Conservation (phyloP, 1,140 invertebrate species). For the Diorhabda carinulata region DNA sequence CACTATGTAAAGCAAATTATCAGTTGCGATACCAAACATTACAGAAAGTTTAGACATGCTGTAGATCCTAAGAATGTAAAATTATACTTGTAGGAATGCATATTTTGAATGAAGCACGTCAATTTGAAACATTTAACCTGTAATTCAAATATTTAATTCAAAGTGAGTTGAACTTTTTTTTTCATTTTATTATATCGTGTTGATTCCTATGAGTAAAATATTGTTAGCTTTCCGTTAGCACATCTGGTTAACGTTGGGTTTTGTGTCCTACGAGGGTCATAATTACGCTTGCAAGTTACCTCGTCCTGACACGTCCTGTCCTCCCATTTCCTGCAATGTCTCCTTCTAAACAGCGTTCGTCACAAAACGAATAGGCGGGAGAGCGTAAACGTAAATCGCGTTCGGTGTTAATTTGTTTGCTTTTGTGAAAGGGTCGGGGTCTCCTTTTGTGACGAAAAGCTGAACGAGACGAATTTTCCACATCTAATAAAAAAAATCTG, state of each 20-base stretch:
- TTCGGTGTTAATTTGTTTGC: neutral
- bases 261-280: constrained; percentile 12
- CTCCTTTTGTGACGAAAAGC: no score
- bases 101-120: no score
- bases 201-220: constrained; percentile 8
- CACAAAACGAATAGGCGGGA: neutral
- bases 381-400: neutral
- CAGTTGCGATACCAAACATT: no score
- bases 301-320: constrained; percentile 16
- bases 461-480: no score
- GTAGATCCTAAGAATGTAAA: no score
- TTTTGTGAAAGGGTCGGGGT: neutral
- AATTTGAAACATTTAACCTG: no score
- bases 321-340: constrained; percentile 8
- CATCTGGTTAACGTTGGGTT: constrained; percentile 12
- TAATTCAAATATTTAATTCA: no score
- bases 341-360: constrained; percentile 4
- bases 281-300: constrained; percentile 15
- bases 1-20: no score
- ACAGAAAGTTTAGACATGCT: no score
- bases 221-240: constrained; percentile 7
- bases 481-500: no score
- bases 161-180: no score
- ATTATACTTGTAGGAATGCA: no score
- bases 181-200: neutral